Conservation (phyloP, 2,797 vertebrate genomes). For the Amphiprion clarkii region DNA sequence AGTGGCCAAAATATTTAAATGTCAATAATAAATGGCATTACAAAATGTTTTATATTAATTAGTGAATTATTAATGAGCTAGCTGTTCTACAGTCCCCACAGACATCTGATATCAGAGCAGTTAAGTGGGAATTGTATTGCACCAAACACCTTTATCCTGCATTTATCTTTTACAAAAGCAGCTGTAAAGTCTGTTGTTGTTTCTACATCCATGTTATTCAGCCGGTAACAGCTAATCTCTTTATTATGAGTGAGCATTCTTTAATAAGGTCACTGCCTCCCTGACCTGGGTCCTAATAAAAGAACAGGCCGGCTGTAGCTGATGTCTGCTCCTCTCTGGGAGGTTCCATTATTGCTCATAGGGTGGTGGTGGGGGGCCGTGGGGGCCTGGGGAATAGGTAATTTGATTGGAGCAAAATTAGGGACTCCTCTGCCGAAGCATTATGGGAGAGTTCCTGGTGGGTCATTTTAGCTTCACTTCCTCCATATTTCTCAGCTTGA, state of each 20-base stretch:
- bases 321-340: constrained; percentile 91
- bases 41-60: background rate
- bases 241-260: constrained; percentile 91
- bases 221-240: constrained; percentile 91
- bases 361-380: constrained; percentile 26
- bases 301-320: constrained; percentile 88
- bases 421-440: constrained; percentile 93
- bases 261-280: constrained; percentile 89
- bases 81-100: background rate
- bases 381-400: constrained; percentile 90
- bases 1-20: background rate
- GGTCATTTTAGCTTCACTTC: constrained; percentile 99
- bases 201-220: constrained; percentile 47
- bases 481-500: constrained; percentile 99
- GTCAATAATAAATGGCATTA: background rate
- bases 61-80: background rate
- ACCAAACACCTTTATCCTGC: too few species aligned
- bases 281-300: constrained; percentile 88
- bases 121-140: too few species aligned
- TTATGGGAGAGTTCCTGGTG: constrained; percentile 95
- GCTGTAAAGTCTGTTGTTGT: background rate
- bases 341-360: constrained; percentile 91
- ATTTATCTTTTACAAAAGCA: background rate
- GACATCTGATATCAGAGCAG: background rate
- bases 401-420: constrained; percentile 99